These are phyloP conservation scores for Spisula subtruncata DNA, from an alignment of 2,888 invertebrate species.

Conservation along the genomic window DNA sequence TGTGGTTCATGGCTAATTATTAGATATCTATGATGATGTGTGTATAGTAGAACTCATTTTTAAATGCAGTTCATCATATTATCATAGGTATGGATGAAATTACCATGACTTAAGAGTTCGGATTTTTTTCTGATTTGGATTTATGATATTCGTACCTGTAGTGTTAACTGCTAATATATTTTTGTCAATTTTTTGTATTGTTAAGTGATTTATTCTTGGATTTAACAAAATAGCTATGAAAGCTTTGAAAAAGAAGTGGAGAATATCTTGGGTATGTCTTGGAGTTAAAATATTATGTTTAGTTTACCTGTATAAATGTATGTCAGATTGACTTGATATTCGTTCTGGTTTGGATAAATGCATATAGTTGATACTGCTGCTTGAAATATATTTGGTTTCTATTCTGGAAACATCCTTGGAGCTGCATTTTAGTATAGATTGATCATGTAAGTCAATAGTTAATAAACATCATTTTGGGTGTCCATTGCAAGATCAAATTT, in stretches of 20 bases:
- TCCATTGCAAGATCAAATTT: no score
- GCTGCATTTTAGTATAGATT: no score
- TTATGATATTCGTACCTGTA: neutral
- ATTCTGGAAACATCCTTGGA: no score
- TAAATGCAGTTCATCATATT: neutral
- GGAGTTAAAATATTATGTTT: neutral
- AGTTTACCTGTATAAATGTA: no score
- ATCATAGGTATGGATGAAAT: neutral
- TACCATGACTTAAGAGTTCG: neutral
- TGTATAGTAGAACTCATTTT: neutral
- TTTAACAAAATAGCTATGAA: conserved; percentile 49
- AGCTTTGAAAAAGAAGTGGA: conserved; percentile 69
- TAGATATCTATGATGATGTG: conserved; percentile 18
- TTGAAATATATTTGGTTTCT: no score
- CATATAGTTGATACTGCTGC: no score
- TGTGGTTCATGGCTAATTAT: conserved; percentile 25
- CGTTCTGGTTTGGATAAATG: no score
- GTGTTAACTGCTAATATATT: neutral
- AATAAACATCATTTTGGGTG: no score
- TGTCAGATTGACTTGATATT: no score
- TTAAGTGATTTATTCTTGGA: neutral
- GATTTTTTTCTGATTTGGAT: conserved; percentile 15
- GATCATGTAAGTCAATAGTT: no score
- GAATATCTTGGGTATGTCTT: conserved; percentile 68
- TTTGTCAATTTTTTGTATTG: neutral